phyloP scores from a whole-genome alignment of 2,797 vertebrate species.

The Cynopterus sphinx region DNA sequence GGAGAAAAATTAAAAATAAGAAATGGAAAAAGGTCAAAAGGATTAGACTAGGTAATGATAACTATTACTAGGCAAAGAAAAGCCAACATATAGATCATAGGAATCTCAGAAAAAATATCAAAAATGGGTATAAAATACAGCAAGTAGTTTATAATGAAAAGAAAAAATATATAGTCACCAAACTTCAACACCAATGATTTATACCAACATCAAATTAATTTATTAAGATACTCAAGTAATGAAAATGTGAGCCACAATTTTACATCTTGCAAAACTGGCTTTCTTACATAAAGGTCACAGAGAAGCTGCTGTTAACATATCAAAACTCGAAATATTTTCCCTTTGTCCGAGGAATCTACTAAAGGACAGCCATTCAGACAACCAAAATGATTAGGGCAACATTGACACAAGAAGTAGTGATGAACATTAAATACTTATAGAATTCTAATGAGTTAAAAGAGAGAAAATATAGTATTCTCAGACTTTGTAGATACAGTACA shows the following conservation, averaged over 20 bases:
- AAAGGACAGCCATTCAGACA: not conserved
- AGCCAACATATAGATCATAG: not conserved
- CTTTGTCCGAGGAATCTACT: not conserved
- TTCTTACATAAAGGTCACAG: not conserved
- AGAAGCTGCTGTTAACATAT: not conserved
- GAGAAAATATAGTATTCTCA: not conserved
- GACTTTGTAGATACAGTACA: not conserved
- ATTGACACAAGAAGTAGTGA: not conserved
- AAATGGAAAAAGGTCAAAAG: not conserved
- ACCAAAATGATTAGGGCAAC: not conserved
- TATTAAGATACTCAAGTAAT: not conserved
- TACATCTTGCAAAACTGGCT: not conserved
- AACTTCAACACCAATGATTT: not conserved
- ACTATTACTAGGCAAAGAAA: not conserved
- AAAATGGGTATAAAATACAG: not conserved
- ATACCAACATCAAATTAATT: not conserved
- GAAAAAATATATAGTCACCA: not conserved
- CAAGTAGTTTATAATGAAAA: not conserved
- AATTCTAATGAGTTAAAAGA: not conserved
- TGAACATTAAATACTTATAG: not conserved
- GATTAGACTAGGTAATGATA: not conserved
- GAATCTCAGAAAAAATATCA: not conserved
- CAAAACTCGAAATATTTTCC: not conserved
- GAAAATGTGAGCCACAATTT: not conserved
- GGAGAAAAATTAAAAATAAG: not conserved